A percentile compares a stretch with the other conserved stretches of the same genome.
Conservation (phyloP, 1,140 invertebrate genomes). For the Drosophila subpulchrella region DNA sequence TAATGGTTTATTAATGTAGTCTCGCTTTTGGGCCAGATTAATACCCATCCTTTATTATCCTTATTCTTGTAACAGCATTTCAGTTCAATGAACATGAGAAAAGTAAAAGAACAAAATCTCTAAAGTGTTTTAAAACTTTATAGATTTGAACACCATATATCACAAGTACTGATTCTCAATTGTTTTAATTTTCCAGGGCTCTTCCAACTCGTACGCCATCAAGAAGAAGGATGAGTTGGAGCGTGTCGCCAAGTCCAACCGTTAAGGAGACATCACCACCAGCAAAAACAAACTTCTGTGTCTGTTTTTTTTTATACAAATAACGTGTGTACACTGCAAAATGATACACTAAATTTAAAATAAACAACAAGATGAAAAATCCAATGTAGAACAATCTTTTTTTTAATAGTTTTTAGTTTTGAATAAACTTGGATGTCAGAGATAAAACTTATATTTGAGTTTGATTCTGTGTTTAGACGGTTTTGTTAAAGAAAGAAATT, state of each 20-base stretch:
- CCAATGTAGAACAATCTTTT: conserved; percentile 39
- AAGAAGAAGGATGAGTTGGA: conserved; percentile 99
- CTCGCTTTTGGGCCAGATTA: conserved; percentile 72
- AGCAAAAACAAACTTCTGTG: conserved; percentile 47
- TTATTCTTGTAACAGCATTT: conserved; percentile 48
- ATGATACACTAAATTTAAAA: conserved; percentile 56
- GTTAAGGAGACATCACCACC: conserved; percentile 89
- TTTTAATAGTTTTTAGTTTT: conserved; percentile 36
- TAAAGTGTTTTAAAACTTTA: not conserved
- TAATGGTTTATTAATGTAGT: conserved; percentile 58
- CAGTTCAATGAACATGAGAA: conserved; percentile 67
- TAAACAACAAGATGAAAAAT: conserved; percentile 54
- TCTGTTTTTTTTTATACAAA: conserved; percentile 67
- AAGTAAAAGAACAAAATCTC: conserved; percentile 62
- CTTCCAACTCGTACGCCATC: conserved; percentile 99
- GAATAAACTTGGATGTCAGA: conserved; percentile 24
- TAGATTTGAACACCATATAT: not conserved
- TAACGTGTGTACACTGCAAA: conserved; percentile 58
- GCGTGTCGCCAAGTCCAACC: conserved; percentile 99
- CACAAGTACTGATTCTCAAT: not conserved
- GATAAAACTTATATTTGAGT: not conserved
- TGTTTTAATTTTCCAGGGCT: conserved; percentile 89
- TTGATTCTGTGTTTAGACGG: not conserved
- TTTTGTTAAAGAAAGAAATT: not conserved
- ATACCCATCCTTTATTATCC: conserved; percentile 74